These are phyloP conservation scores for Malurus alboscapulatus DNA, from an alignment of 2,113 vertebrate genomes.

Conservation along the genomic window DNA sequence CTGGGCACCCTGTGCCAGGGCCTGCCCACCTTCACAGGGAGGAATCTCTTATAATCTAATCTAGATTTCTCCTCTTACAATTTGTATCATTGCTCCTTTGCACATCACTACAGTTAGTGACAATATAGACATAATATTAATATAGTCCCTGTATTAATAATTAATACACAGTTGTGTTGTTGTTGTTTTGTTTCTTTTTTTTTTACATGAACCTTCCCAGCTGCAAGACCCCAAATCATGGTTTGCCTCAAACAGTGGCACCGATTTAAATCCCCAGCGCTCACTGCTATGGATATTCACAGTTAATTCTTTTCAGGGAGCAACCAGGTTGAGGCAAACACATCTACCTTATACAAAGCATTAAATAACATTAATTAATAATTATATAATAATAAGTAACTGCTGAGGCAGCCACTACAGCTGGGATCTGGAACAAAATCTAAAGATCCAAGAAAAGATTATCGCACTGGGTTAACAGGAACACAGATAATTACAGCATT, in stretches of 20 bases:
- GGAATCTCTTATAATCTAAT: not conserved
- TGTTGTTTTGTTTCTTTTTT: not conserved
- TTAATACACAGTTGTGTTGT: not conserved
- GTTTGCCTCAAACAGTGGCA: not conserved
- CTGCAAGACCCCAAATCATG: not conserved
- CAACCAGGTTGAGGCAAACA: not conserved
- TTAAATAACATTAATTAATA: not conserved
- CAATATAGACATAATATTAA: not conserved
- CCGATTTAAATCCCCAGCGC: not conserved
- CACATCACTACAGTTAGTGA: not conserved
- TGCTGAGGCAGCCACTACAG: not conserved
- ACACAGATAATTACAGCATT: not conserved
- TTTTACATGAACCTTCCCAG: not conserved
- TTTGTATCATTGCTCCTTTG: not conserved
- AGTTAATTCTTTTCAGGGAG: not conserved
- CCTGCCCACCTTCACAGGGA: not conserved
- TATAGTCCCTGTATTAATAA: not conserved
- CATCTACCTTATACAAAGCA: too few relatives aligned
- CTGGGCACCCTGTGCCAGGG: not conserved
- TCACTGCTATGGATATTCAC: not conserved
- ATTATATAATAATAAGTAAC: not conserved
- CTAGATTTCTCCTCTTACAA: not conserved
- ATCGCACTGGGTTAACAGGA: not conserved
- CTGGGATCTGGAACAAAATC: not conserved
- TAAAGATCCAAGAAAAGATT: not conserved